phyloP scores from a whole-genome alignment of 2,113 vertebrate species.

The Regulus satrapa region DNA sequence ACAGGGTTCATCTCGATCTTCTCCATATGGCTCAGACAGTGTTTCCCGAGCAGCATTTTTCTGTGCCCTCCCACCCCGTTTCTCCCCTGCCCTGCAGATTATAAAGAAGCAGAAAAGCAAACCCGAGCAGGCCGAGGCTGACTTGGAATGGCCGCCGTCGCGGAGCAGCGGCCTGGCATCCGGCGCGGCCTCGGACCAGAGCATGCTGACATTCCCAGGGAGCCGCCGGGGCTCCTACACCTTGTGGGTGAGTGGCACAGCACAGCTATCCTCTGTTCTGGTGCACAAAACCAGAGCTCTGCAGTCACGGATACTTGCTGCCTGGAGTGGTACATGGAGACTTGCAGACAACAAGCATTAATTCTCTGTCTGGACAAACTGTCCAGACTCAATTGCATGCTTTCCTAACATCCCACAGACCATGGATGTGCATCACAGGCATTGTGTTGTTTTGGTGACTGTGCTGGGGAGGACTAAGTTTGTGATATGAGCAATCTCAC shows the following conservation, averaged over 20 bases:
- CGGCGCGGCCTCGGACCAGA: slow-evolving; percentile 59
- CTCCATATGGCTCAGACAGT: background rate
- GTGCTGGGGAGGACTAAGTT: background rate
- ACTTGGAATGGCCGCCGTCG: slow-evolving; percentile 78
- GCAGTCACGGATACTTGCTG: background rate
- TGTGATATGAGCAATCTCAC: background rate
- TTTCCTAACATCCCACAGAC: background rate
- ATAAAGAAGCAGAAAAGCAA: slow-evolving; percentile 87
- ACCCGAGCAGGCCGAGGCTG: slow-evolving; percentile 76
- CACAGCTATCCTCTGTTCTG: background rate
- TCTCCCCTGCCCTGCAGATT: slow-evolving; percentile 72
- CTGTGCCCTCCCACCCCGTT: background rate
- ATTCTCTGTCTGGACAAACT: background rate
- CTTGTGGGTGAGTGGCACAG: slow-evolving; percentile 81
- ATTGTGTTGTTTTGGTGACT: background rate
- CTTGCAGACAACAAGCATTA: background rate
- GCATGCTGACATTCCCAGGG: slow-evolving; percentile 52
- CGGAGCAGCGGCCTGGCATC: slow-evolving; percentile 66
- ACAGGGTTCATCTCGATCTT: background rate
- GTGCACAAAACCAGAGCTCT: background rate
- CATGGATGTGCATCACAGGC: background rate
- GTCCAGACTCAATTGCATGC: background rate
- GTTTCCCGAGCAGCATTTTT: background rate
- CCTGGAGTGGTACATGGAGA: background rate
- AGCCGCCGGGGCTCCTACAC: slow-evolving; percentile 67